Evolutionary conservation across 1,140 invertebrate species (phyloP).

Genomic region (Dryas iulia): DNA sequence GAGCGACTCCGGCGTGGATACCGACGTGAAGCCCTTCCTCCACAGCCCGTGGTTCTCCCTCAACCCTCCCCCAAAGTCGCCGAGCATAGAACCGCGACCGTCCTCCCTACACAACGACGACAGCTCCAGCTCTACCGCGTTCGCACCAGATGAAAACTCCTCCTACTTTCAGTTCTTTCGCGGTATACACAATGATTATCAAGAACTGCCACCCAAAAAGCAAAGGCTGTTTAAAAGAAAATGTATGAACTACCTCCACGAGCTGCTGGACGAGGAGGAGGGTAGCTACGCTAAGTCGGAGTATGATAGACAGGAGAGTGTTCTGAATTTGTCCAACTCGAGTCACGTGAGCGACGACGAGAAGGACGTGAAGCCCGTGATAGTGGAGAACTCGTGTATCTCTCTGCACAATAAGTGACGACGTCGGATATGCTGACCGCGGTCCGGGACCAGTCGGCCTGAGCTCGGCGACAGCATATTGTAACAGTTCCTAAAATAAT

Average conservation of each 20-base stretch:
- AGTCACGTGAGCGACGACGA: slow-evolving; percentile 40
- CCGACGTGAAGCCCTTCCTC: slow-evolving; percentile 50
- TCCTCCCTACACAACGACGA: slow-evolving; percentile 42
- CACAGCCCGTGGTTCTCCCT: slow-evolving; percentile 46
- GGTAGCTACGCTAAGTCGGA: slow-evolving; percentile 2
- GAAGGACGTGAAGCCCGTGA: slow-evolving; percentile 17
- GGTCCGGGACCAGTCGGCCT: too few species aligned
- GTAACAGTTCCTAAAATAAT: slow-evolving; percentile 4
- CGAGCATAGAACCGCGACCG: slow-evolving; percentile 31
- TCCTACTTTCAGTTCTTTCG: slow-evolving; percentile 74
- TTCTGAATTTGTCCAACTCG: slow-evolving; percentile 50
- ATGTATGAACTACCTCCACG: slow-evolving; percentile 56
- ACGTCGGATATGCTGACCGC: too few species aligned
- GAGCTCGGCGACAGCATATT: neutral
- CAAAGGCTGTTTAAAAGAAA: slow-evolving; percentile 58
- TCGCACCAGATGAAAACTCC: slow-evolving; percentile 61
- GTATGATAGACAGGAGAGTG: slow-evolving; percentile 31
- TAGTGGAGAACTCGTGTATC: slow-evolving; percentile 20
- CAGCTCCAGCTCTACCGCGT: slow-evolving; percentile 45
- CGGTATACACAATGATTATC: slow-evolving; percentile 62
- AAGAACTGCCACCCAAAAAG: slow-evolving; percentile 47
- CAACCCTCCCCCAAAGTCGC: slow-evolving; percentile 13
- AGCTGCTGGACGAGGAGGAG: slow-evolving; percentile 61
- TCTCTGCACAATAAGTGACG: too few species aligned
- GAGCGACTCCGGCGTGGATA: slow-evolving; percentile 32